These are phyloP conservation scores for Microcebus griseorufus DNA, from an alignment of 2,113 vertebrate genomes.

Conservation along the genomic window DNA sequence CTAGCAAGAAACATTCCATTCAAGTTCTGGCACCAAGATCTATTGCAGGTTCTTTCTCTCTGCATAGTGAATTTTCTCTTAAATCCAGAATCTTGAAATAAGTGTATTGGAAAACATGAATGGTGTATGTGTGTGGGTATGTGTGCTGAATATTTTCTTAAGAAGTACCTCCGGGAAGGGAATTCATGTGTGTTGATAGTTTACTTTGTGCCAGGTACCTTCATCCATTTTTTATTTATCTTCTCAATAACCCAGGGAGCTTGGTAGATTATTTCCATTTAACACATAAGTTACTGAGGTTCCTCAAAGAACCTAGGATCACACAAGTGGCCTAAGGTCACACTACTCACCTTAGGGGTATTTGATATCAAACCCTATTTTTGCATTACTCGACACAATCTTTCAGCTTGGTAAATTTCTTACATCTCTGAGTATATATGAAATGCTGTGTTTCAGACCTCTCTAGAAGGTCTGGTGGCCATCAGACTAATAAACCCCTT, in stretches of 20 bases:
- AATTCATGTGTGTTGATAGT: not conserved
- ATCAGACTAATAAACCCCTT: not conserved
- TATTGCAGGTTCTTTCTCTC: not conserved
- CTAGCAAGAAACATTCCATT: constrained; percentile 3
- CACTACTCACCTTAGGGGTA: not conserved
- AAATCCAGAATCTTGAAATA: not conserved
- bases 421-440: not conserved
- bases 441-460: not conserved
- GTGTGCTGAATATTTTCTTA: constrained; percentile 6
- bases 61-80: not conserved
- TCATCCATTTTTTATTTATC: constrained; percentile 18
- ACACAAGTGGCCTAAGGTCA: not conserved
- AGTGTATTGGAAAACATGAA: constrained; percentile 6
- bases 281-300: not conserved
- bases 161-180: not conserved
- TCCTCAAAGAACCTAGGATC: not conserved
- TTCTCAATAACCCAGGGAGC: not conserved
- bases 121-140: not conserved
- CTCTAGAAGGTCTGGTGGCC: not conserved
- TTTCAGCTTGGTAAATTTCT: not conserved
- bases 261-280: constrained; percentile 3
- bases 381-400: not conserved
- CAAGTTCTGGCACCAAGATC: not conserved
- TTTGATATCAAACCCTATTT: not conserved
- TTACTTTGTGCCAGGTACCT: not conserved